Conservation (phyloP, 1,140 invertebrate species). For the Hormaphis cornu region DNA sequence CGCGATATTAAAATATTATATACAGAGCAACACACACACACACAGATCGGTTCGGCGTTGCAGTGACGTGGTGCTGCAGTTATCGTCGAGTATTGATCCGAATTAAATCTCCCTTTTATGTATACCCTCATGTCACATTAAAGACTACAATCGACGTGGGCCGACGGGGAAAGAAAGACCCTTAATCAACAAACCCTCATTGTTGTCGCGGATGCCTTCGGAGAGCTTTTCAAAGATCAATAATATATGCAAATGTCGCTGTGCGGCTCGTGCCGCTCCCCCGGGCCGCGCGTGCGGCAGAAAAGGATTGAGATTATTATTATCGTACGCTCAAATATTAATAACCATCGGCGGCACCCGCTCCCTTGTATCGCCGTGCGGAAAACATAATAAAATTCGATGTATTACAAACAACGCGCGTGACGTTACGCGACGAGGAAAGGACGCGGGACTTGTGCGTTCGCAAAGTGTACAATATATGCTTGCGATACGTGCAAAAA, state of each 20-base stretch:
- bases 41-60: slow-evolving; percentile 13
- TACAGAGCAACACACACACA: neutral
- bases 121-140: slow-evolving; percentile 28
- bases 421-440: too few relatives aligned
- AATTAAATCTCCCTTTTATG: slow-evolving; percentile 27
- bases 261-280: neutral
- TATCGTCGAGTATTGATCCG: slow-evolving; percentile 28
- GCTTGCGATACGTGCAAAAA: too few relatives aligned
- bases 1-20: neutral
- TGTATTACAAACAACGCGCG: too few relatives aligned
- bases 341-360: neutral
- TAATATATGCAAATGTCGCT: slow-evolving; percentile 32
- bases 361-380: too few relatives aligned
- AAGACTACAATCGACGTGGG: slow-evolving; percentile 24
- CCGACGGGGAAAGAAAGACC: slow-evolving; percentile 23
- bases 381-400: too few relatives aligned
- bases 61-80: too few relatives aligned
- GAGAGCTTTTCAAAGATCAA: slow-evolving; percentile 32
- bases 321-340: slow-evolving; percentile 32
- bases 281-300: neutral
- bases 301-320: slow-evolving; percentile 32
- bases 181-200: slow-evolving; percentile 33
- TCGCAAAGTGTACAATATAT: too few relatives aligned
- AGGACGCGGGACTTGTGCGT: too few relatives aligned
- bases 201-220: slow-evolving; percentile 29